phyloP scores from a whole-genome alignment of 1,140 invertebrate genomes.

The Bombus confusus region DNA sequence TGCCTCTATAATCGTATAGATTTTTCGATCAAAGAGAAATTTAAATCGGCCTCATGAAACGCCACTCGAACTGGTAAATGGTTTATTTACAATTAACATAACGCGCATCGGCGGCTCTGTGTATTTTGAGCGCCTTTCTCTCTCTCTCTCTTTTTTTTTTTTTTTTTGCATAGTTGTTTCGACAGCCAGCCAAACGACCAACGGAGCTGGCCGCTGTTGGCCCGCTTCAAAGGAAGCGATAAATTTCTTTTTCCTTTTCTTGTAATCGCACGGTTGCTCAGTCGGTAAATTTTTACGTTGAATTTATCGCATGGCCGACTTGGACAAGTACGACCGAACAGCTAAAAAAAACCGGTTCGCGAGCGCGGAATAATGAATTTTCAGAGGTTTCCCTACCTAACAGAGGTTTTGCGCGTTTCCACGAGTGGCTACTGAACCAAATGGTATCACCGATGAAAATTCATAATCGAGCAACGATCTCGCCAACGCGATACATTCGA shows the following conservation, averaged over 20 bases:
- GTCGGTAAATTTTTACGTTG: background rate
- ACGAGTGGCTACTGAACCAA: too few species aligned
- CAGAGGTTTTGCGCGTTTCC: too few species aligned
- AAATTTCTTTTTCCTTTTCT: slow-evolving; percentile 5
- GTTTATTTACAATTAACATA: background rate
- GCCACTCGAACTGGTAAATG: background rate
- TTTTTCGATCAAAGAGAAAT: slow-evolving; percentile 8
- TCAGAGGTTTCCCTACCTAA: background rate
- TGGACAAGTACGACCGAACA: background rate
- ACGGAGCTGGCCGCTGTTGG: background rate
- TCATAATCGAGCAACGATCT: background rate
- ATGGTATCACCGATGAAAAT: background rate
- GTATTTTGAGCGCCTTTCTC: background rate
- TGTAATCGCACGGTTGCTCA: background rate
- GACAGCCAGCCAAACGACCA: background rate
- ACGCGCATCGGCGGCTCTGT: background rate
- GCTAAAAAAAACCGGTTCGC: background rate
- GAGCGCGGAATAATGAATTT: background rate
- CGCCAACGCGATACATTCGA: background rate
- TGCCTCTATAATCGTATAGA: background rate
- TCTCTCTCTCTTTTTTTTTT: too few species aligned
- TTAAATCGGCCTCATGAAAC: background rate
- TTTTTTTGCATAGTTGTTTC: background rate
- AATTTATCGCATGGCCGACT: background rate
- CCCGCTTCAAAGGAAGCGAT: background rate